Evolutionary conservation across 1,140 invertebrate genomes (phyloP).

Genomic region (Stegodyphus dumicola): DNA sequence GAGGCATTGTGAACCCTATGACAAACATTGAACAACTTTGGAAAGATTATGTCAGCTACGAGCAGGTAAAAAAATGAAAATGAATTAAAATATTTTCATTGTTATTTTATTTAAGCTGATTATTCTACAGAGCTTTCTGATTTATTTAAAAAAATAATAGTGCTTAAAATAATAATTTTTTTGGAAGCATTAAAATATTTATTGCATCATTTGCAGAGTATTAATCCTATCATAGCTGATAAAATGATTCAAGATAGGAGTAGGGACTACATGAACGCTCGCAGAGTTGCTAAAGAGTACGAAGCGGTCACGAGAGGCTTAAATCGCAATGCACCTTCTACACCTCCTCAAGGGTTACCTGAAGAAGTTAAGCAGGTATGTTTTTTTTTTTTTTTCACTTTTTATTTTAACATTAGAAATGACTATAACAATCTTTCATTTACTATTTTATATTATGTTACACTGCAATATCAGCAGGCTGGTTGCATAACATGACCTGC

Average conservation of each 20-base stretch:
- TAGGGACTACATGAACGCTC: slow-evolving; percentile 97
- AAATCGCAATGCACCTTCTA: slow-evolving; percentile 92
- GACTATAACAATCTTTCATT: slow-evolving; percentile 10
- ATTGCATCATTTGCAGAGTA: slow-evolving; percentile 75
- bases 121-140: not conserved
- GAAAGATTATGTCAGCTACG: slow-evolving; percentile 95
- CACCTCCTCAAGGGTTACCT: slow-evolving; percentile 87
- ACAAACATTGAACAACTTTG: slow-evolving; percentile 97
- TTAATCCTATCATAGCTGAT: slow-evolving; percentile 96
- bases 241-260: slow-evolving; percentile 91
- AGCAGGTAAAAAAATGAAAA: slow-evolving; percentile 68
- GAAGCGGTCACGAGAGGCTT: slow-evolving; percentile 94
- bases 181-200: too few relatives aligned
- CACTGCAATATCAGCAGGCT: too few relatives aligned
- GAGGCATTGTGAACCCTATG: slow-evolving; percentile 90
- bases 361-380: slow-evolving; percentile 94
- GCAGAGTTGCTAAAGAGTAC: slow-evolving; percentile 95
- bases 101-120: not conserved
- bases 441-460: not conserved
- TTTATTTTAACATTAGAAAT: not conserved
- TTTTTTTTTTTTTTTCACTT: not conserved
- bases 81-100: slow-evolving; percentile 30
- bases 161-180: not conserved
- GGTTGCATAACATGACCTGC: too few relatives aligned
- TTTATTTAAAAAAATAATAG: not conserved